Evolutionary conservation across 2,888 invertebrate species (phyloP), one percentile per base, ranked within the genome.

Genomic region (Lagria hirta): DNA sequence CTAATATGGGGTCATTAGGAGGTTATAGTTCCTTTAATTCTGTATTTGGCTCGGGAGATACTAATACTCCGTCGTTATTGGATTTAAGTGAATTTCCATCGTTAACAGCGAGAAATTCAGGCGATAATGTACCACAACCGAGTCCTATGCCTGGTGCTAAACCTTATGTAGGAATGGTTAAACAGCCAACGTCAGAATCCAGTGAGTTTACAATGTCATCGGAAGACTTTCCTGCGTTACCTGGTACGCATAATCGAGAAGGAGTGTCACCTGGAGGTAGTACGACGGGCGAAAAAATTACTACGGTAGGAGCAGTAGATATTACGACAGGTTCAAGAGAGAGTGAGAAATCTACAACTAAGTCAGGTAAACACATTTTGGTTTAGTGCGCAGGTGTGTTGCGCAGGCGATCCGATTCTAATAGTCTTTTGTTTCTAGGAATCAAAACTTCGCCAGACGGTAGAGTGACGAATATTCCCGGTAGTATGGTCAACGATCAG

Each of bases 161-260:
- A 79, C 91, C 92, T 73, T 92, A 92, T 79, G 92, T 92, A 74
- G 92, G 92, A 70, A 92, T 93, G 91, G 92, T 93, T 61, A 94
- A 94, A 76, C 91, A 92, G 75, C 93, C 93, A 52, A 88, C 90
- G 65, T 83, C 88, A 33, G 93, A 93, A 74, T 83, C 92, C 67
- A 90, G 87, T 55, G 93, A 94, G 76, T 94, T 94, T 76, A 90
- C 93, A 66, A 99, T 99, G 87, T 96, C 96, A 65, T 93, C 89
- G 62, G 98, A 99, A 77, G 99, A 99, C 77, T 99, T 99, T 75
- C 99, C 99, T 61, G 99, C 99, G 71, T 78, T 99, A 69, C 99
- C 98, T 55, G 98, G 98, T 63, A 91, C 91, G 57, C 86, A 88
- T 26, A 81, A 78, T 61, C 77, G 81, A 59, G 83, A 82, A 58